phyloP scores from a whole-genome alignment of 2,888 invertebrate genomes.

The Drosophila anomalata region DNA sequence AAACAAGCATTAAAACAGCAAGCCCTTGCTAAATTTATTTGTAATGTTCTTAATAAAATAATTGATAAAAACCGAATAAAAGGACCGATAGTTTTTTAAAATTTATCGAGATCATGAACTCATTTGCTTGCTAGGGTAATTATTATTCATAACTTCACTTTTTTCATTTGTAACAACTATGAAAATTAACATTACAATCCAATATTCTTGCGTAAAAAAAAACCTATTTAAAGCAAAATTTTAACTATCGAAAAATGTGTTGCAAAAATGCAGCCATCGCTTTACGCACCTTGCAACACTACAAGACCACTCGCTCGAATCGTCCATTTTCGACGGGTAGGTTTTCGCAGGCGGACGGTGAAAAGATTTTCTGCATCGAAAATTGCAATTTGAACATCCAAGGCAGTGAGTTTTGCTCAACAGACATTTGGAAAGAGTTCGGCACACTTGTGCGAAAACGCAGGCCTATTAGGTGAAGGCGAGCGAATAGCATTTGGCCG shows the following conservation, averaged over 20 bases:
- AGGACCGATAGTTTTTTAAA: not conserved
- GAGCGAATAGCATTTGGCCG: constrained; percentile 21
- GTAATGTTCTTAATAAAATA: not conserved
- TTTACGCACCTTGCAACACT: constrained; percentile 48
- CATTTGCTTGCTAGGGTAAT: not conserved
- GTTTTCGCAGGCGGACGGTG: constrained; percentile 78
- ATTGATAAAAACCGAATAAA: not conserved
- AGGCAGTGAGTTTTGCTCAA: constrained; percentile 49
- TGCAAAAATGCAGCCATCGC: not conserved
- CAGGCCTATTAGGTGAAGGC: constrained; percentile 29
- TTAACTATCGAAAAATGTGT: not conserved
- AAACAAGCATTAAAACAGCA: not conserved
- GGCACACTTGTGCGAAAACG: constrained; percentile 49
- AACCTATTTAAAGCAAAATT: not conserved
- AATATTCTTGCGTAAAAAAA: not conserved
- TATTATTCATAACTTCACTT: not conserved
- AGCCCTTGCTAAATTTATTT: not conserved
- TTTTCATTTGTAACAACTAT: not conserved
- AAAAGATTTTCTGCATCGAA: constrained; percentile 74
- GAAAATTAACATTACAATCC: not conserved
- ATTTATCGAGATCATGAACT: not conserved
- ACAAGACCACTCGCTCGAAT: constrained; percentile 23
- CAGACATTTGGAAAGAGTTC: constrained; percentile 46
- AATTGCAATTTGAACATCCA: constrained; percentile 65
- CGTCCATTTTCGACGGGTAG: constrained; percentile 75